Evolutionary conservation across 2,113 vertebrate species (phyloP), one percentile per base, ranked within the genome.

Genomic region (Dolichallabes microphthalmus): DNA sequence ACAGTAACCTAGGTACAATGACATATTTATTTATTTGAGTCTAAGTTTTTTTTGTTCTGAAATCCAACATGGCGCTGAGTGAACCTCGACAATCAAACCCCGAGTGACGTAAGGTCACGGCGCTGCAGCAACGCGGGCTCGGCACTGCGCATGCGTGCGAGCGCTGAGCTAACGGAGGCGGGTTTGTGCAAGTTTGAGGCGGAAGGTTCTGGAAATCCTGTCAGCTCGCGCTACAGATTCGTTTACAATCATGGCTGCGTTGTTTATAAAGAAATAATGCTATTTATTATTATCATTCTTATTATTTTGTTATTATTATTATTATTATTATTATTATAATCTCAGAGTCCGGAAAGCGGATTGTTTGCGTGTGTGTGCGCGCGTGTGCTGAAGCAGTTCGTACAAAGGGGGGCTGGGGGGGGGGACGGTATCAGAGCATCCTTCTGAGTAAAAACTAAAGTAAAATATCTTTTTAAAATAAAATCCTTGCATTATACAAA

Each of bases 171-270:
- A 45, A 64, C 8, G 61, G 15, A 14, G 61, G 80, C 45, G 61
- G 53, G 61, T 45, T 35, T 7, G 68, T 7, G 27, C 7, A 27
- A 78, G 75, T 78, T 78, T 57, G 32, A 61, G 8, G 78, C 78
- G 14, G 60, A 64, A 81, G 79, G 79, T 81, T 64, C 22, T 64
- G 60, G 60, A 81, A 81, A 81, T 27, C 32, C 57, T 39, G 32
- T 61, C 32, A 13, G 32, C 1, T 5, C 4, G 30, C 22, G 0
- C 11, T 4, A 2, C 0, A 12, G 15, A 32, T 17, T 19, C 17
- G 64, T 7, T 32, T 5, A 27, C 14, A 4, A 15, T 0, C 45
- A 45, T 45, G 45, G 8, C 45, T 45, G 45, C 45, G 45, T 45
- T 2, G 13, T 4, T 35, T 22, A 25, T 45, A 45, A 73, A 14